Base-by-base conservation (phyloP, 2,113 vertebrate genomes). In the Anser cygnoides region DNA sequence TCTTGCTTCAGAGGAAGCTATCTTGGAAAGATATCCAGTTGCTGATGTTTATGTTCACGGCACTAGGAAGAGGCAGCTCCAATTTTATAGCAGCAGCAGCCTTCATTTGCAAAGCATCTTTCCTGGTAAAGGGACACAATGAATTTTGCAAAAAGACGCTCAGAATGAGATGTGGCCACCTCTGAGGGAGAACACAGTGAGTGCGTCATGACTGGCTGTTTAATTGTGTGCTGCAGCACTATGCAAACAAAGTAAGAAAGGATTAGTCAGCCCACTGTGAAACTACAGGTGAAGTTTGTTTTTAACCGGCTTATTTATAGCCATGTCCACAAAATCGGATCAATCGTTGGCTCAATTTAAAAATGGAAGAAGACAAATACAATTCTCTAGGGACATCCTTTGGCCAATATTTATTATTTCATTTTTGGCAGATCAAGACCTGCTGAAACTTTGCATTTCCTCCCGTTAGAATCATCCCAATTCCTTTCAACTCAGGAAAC, bases 251-350 rank as follows among this genome's bases (percentile, higher is more conserved):
- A 76, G 61, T 10, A 89, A 88, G 92, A 89, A 90, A 86, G 57
- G 39, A 90, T 90, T 92, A 94, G 76, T 96, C 96, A 93, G 84
- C 61, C 86, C 54, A n/a, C 86, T 84, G 90, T 74, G 76, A 92
- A 90, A 70, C 61, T 89, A 88, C 94, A 96, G 93, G 88, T 95
- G 76, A 61, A 91, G 66, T 70, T 92, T 84, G 86, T 94, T 92
- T 90, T 79, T 73, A 92, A 87, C 66, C 57, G 15, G 49, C 81
- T 86, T 90, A 19, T 94, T 97, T 93, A 77, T 72, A 93, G 54
- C 29, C 18, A 2, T 7, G 43, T 75, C 77, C 54, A 68, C 31
- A 57, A n/a, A 81, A 90, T 72, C 33, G 74, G 55, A 35, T 92
- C 72, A 57, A 67, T 94, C 66, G 22, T 94, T 91, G 90, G 66